Evolutionary conservation across 2,888 invertebrate genomes (phyloP), one percentile per base, ranked within the genome.

Genomic region (Sinelater perroti): DNA sequence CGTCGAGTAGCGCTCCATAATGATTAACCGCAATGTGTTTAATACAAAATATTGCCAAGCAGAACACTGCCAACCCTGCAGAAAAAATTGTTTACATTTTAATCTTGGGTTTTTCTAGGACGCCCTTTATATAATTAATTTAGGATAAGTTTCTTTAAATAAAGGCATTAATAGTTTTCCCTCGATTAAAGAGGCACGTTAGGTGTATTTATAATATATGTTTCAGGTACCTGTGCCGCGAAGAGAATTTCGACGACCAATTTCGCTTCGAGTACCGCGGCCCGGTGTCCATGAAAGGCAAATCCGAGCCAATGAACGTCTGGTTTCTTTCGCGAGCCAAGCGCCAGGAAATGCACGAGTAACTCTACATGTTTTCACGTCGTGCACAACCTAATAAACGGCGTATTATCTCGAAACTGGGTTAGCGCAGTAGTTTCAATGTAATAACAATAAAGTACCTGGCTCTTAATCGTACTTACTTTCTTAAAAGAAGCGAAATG

Each of bases 231-330:
- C 81, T 95, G 50, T 88, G 88, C 78, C 83, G 88, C 65, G 87
- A 88, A 56, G 89, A 93, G 69, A 95, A 95, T 80, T 85, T 83
- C 70, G 94, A 95, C 69, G 89, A 91, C 21, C 87, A 90, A 70
- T 95, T 95, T 72, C 82, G 89, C 61, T 85, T 95, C 71, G 90
- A 91, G 16, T 91, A 91, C 72, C 87, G 95, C 47, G 95, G 95
- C 10, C 92, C 93, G 58, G 87, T 96, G 10, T 83, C 85, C 17
- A 96, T 96, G 95, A 96, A 95, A 79, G 95, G 95, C 42, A 93
- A 93, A 77, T 89, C 93, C 2, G 93, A 93, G 61, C 94, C 95
- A 1, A 95, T 95, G 95, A 88, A 94, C 74, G 93, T 94, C 13
- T 95, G 94, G 91, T 91, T 94, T 79, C 79, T 95, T 49, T 87